Conservation (phyloP, 2,888 invertebrate genomes). For the Polymixis flavicincta region DNA sequence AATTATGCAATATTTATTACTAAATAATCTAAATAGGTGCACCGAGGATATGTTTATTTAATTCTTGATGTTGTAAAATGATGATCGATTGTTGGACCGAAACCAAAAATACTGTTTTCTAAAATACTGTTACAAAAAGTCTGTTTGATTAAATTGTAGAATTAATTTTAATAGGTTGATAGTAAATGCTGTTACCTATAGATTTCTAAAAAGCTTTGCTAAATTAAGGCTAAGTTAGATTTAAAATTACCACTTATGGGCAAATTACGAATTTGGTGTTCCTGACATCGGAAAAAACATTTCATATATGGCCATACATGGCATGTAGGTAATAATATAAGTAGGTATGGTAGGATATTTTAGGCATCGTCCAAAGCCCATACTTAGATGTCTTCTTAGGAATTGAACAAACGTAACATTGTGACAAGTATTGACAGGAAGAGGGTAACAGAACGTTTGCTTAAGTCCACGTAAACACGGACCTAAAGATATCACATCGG, state of each 20-base stretch:
- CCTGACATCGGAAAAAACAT: constrained; percentile 42
- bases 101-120: constrained; percentile 7
- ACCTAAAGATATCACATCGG: too few relatives aligned
- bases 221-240: neutral
- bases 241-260: constrained; percentile 7
- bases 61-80: neutral
- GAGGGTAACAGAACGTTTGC: too few relatives aligned
- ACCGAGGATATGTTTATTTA: constrained; percentile 9
- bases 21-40: constrained; percentile 30
- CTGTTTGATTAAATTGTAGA: neutral
- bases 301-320: constrained; percentile 1
- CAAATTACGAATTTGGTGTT: constrained; percentile 17
- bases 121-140: too few relatives aligned
- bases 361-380: neutral
- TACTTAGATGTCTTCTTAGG: neutral
- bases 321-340: neutral
- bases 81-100: neutral
- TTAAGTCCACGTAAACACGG: too few relatives aligned
- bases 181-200: neutral
- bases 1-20: constrained; percentile 23
- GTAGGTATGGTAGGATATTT: neutral
- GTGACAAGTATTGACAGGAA: neutral
- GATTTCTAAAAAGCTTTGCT: neutral
- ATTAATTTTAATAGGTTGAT: neutral
- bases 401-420: neutral